phyloP scores from a whole-genome alignment of 1,140 invertebrate genomes.

The Eciton burchellii region DNA sequence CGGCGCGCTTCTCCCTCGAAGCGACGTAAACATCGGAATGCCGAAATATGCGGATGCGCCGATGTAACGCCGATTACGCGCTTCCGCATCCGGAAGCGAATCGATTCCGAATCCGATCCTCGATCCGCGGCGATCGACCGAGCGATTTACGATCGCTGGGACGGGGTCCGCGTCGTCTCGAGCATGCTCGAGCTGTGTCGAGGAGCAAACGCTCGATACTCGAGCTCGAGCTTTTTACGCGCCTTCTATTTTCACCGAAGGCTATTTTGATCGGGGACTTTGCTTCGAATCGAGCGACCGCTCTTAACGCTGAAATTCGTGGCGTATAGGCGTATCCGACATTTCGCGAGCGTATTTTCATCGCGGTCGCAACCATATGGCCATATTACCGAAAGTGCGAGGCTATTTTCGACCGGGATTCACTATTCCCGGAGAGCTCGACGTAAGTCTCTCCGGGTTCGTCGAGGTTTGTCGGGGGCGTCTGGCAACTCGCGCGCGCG shows the following conservation, averaged over 20 bases:
- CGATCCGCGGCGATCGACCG: too few relatives aligned
- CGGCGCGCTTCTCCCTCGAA: neutral
- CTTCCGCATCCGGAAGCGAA: neutral
- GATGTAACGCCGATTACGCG: constrained; percentile 44
- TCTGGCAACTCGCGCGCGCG: too few relatives aligned
- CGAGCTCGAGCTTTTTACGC: constrained; percentile 5
- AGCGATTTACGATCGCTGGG: too few relatives aligned
- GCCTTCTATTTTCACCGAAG: constrained; percentile 20
- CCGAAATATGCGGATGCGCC: too few relatives aligned
- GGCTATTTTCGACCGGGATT: constrained; percentile 43
- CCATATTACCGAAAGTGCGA: constrained; percentile 52
- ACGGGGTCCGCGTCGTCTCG: too few relatives aligned
- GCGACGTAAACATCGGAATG: too few relatives aligned
- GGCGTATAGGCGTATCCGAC: constrained; percentile 6
- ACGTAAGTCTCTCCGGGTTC: constrained; percentile 37
- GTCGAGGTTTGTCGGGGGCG: constrained; percentile 4
- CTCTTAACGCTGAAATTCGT: neutral
- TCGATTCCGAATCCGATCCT: too few relatives aligned
- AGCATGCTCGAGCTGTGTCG: too few relatives aligned
- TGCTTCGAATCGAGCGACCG: neutral
- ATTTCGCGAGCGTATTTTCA: constrained; percentile 40
- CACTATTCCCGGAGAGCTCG: constrained; percentile 43
- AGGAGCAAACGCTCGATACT: too few relatives aligned
- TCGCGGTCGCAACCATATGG: constrained; percentile 38
- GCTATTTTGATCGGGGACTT: constrained; percentile 29